Conservation (phyloP, 2,113 vertebrate genomes). For the Amblyornis subalaris region DNA sequence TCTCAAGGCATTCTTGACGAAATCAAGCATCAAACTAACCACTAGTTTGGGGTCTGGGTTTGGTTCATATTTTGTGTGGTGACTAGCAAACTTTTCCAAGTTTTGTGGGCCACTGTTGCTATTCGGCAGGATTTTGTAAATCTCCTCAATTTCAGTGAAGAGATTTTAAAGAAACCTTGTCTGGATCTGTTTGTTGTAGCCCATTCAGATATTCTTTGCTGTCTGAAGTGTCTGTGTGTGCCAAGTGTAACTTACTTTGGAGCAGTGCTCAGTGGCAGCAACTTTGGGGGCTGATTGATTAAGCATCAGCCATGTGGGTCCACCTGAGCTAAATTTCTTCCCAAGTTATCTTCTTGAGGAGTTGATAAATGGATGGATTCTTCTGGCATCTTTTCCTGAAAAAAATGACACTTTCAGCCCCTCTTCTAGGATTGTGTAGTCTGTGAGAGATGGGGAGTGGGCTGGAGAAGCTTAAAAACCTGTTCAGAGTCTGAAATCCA, state of each 20-base stretch:
- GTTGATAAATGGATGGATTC: background rate
- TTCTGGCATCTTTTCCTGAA: background rate
- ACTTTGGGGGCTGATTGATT: background rate
- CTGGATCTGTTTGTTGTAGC: background rate
- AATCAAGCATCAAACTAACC: background rate
- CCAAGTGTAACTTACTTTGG: background rate
- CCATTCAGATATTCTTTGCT: background rate
- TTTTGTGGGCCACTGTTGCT: background rate
- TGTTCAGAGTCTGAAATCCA: background rate
- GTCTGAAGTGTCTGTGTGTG: background rate
- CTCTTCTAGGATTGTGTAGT: background rate
- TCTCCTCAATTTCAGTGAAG: background rate
- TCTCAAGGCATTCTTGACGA: background rate
- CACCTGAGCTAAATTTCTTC: background rate
- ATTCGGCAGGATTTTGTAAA: background rate
- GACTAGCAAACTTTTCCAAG: background rate
- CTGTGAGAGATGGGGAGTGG: background rate
- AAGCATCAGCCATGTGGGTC: background rate
- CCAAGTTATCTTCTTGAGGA: background rate
- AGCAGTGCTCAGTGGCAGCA: background rate
- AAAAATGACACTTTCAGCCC: background rate
- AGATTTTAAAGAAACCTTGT: background rate
- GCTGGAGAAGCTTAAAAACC: background rate
- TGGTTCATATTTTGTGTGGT: background rate
- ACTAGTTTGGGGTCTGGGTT: background rate